A percentile compares a stretch with the other conserved stretches of the same genome.
These are phyloP conservation scores for Coelogynopora nodosa DNA, from an alignment of 2,888 invertebrate genomes.

Conservation along the genomic window DNA sequence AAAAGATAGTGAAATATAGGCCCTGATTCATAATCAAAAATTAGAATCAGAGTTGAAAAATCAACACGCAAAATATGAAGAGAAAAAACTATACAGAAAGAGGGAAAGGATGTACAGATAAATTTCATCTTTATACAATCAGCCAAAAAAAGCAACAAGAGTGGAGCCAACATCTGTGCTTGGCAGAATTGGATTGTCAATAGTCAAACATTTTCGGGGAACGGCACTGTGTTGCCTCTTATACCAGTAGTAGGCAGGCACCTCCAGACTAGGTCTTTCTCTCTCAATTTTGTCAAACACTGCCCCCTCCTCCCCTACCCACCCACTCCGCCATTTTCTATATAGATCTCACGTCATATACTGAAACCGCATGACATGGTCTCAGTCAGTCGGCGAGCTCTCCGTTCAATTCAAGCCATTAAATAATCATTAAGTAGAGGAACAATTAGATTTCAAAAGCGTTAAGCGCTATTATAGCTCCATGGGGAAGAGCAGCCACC, in stretches of 20 bases:
- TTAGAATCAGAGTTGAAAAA: neutral
- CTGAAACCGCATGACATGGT: neutral
- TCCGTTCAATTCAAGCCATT: conserved; percentile 25
- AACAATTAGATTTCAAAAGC: conserved; percentile 31
- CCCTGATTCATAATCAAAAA: conserved; percentile 21
- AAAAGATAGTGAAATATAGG: neutral
- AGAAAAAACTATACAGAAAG: too few relatives aligned
- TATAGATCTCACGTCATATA: neutral
- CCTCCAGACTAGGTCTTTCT: neutral
- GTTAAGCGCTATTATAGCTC: neutral
- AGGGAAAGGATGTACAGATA: neutral
- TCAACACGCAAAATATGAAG: neutral
- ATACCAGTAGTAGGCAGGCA: neutral
- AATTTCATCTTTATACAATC: neutral
- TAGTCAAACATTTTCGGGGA: too few relatives aligned
- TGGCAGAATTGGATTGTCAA: neutral
- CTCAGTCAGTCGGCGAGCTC: neutral
- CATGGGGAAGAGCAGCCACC: neutral
- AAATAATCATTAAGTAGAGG: conserved; percentile 26
- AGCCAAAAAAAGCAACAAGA: neutral
- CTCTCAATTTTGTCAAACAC: neutral
- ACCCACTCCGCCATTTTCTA: neutral
- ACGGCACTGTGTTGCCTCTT: too few relatives aligned
- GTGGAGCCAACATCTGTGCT: neutral
- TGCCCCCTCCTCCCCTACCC: neutral